These are phyloP conservation scores for Pararge aegeria DNA, from an alignment of 1,140 invertebrate genomes.

Conservation along the genomic window DNA sequence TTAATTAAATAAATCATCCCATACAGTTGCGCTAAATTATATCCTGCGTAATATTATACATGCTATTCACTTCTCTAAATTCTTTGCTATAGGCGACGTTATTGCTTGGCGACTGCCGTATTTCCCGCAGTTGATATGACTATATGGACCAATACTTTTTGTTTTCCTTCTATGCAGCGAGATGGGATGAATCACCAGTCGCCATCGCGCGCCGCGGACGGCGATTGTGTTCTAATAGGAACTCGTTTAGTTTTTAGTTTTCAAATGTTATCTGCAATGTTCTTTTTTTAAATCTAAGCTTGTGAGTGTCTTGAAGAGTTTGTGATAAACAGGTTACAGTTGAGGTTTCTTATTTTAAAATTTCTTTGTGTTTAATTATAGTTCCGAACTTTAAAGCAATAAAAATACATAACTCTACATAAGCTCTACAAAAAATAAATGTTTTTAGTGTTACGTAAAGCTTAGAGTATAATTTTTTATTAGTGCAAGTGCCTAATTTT, in stretches of 20 bases:
- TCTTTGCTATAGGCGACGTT: neutral
- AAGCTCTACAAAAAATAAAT: no score
- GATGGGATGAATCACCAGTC: constrained; percentile 51
- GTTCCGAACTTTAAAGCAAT: no score
- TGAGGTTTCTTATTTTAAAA: neutral
- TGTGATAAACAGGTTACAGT: neutral
- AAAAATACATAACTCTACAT: no score
- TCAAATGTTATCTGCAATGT: constrained; percentile 14
- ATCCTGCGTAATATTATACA: neutral
- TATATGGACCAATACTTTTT: constrained; percentile 32
- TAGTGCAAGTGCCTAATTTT: no score
- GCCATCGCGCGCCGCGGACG: constrained; percentile 32
- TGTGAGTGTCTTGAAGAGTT: no score
- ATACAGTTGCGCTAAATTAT: neutral
- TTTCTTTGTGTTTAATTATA: no score
- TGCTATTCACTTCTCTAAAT: constrained; percentile 7
- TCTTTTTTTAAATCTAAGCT: no score
- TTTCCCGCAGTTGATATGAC: neutral
- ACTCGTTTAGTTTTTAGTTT: constrained; percentile 6
- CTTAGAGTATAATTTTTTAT: no score
- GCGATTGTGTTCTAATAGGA: neutral
- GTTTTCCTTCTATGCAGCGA: constrained; percentile 36
- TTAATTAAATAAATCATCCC: constrained; percentile 21
- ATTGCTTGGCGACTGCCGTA: neutral
- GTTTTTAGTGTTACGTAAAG: no score